Percentiles rank a stretch among this genome's conserved stretches.
These are phyloP conservation scores for Ochotona curzoniae DNA, from an alignment of 2,113 vertebrate genomes.

Conservation along the genomic window DNA sequence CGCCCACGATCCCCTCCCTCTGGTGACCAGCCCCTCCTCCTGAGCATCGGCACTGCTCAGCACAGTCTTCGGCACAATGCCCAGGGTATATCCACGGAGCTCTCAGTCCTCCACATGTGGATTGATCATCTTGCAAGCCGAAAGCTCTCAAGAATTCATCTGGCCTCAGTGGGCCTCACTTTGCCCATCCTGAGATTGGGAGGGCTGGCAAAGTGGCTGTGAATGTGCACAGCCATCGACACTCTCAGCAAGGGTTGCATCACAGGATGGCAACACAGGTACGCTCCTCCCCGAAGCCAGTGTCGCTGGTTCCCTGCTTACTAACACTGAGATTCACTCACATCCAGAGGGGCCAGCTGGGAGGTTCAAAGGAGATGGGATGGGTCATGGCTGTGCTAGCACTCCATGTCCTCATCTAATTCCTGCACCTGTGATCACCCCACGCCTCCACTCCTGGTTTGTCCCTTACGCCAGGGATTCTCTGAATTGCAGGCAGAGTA, in stretches of 20 bases:
- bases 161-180: not conserved
- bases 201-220: not conserved
- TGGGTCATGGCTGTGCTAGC: accelerated
- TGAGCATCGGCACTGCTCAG: not conserved
- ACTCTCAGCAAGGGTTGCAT: not conserved
- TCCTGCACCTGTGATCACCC: accelerated
- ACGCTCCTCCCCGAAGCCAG: not conserved
- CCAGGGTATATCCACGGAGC: not conserved
- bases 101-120: not conserved
- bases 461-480: not conserved
- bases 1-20: not conserved
- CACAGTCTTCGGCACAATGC: not conserved
- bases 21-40: not conserved
- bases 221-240: not conserved
- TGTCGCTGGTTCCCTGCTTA: not conserved
- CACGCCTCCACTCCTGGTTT: not conserved
- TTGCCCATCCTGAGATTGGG: constrained; percentile 23
- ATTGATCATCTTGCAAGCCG: not conserved
- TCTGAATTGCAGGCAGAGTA: not conserved
- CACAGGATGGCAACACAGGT: not conserved
- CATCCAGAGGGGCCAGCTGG: not conserved
- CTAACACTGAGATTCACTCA: not conserved
- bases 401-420: not conserved
- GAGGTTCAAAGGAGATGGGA: not conserved
- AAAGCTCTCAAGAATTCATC: not conserved